A percentile compares a stretch with the other conserved stretches of the same genome.
These are phyloP conservation scores for Drosophila setosimentum DNA, from an alignment of 2,888 invertebrate genomes.

Conservation along the genomic window DNA sequence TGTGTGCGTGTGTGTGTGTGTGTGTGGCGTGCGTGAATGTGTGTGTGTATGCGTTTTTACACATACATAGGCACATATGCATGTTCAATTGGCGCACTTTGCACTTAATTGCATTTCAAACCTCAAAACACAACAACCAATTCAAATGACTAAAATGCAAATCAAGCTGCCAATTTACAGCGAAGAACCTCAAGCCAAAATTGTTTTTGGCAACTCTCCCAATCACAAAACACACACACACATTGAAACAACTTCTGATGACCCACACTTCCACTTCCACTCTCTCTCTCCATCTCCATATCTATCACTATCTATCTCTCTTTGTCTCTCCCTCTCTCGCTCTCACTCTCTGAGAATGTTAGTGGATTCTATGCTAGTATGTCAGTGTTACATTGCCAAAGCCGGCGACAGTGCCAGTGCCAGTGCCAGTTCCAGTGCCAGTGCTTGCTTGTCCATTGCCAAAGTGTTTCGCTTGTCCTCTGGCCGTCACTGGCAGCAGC, in stretches of 20 bases:
- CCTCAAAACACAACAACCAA: conserved; percentile 27
- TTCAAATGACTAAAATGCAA: conserved; percentile 54
- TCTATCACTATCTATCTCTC: background rate
- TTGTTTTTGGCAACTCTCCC: conserved; percentile 34
- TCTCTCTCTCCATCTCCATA: background rate
- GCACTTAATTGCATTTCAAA: conserved; percentile 38
- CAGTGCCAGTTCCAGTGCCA: conserved; percentile 65
- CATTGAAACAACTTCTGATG: background rate
- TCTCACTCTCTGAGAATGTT: conserved; percentile 1
- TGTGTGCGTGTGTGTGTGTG: background rate
- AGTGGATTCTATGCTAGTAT: conserved; percentile 58
- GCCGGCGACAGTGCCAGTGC: conserved; percentile 66
- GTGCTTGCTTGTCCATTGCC: conserved; percentile 56
- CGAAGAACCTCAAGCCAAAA: conserved; percentile 21
- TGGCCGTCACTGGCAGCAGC: conserved; percentile 31
- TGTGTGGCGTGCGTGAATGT: background rate
- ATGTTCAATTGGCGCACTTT: conserved; percentile 30
- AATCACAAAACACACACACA: background rate
- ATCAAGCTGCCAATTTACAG: conserved; percentile 38
- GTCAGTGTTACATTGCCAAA: conserved; percentile 77
- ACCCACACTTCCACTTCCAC: conserved; percentile 11
- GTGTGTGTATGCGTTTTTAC: background rate
- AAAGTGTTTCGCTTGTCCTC: conserved; percentile 31
- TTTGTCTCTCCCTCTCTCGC: background rate
- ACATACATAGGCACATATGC: background rate